A percentile compares a stretch with the other conserved stretches of the same genome.
Evolutionary conservation across 2,888 invertebrate species (phyloP).

Genomic region (Diadegma fenestrale): DNA sequence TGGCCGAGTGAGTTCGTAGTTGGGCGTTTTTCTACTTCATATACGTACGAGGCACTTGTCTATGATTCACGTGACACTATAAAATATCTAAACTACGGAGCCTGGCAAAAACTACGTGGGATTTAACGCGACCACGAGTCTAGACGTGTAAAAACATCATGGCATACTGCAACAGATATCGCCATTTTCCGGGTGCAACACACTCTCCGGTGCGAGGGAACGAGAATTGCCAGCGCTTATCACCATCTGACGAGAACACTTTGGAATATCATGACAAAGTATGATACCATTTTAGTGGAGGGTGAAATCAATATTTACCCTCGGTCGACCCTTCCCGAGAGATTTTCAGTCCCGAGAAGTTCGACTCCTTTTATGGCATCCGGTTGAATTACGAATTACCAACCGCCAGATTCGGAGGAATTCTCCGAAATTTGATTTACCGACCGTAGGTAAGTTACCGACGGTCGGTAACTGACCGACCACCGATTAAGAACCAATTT

Average conservation of each 20-base stretch:
- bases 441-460: conserved; percentile 8
- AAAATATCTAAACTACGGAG: conserved; percentile 61
- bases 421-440: background rate
- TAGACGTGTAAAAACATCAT: conserved; percentile 69
- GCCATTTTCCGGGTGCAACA: conserved; percentile 69
- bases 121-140: conserved; percentile 58
- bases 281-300: background rate
- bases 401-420: background rate
- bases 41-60: conserved; percentile 48
- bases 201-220: background rate
- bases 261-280: conserved; percentile 13
- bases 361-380: background rate
- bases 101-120: conserved; percentile 57
- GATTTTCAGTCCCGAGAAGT: background rate
- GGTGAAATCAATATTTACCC: conserved; percentile 6
- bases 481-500: background rate
- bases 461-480: background rate
- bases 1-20: conserved; percentile 12
- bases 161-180: conserved; percentile 71
- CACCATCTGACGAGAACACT: conserved; percentile 59
- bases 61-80: conserved; percentile 32
- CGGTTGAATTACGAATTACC: background rate
- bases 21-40: conserved; percentile 28
- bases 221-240: conserved; percentile 17
- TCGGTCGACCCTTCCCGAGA: conserved; percentile 28